These are phyloP conservation scores for Meteorus sp. DNA, from an alignment of 1,140 invertebrate genomes.

Conservation along the genomic window DNA sequence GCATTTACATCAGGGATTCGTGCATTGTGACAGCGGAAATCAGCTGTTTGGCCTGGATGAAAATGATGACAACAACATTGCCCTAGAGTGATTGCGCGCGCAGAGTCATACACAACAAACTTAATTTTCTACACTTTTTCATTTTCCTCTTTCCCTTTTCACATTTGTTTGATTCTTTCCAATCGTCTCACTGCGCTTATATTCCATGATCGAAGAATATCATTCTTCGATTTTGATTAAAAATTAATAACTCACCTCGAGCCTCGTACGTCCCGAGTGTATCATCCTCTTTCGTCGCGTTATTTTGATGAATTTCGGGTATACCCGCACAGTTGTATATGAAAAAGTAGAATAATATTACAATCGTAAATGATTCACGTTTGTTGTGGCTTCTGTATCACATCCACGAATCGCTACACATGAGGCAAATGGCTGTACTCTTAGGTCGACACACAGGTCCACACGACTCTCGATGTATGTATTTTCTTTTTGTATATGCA, in stretches of 20 bases:
- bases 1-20: slow-evolving; percentile 11
- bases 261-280: slow-evolving; percentile 59
- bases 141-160: not conserved
- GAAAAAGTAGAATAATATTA: slow-evolving; percentile 30
- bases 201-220: not conserved
- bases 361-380: not conserved
- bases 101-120: not conserved
- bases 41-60: slow-evolving; percentile 54
- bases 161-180: not conserved
- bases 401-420: slow-evolving; percentile 9
- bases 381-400: not conserved
- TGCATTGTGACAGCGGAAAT: slow-evolving; percentile 42
- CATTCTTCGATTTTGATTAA: slow-evolving; percentile 2
- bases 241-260: slow-evolving; percentile 52
- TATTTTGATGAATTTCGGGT: slow-evolving; percentile 58
- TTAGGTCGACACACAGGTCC: not conserved
- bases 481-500: too few species aligned
- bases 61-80: slow-evolving; percentile 60
- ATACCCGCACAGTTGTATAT: slow-evolving; percentile 46
- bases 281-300: slow-evolving; percentile 62
- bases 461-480: too few species aligned
- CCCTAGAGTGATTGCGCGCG: slow-evolving; percentile 36
- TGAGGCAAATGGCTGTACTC: slow-evolving; percentile 25
- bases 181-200: not conserved
- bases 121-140: not conserved